phyloP scores from a whole-genome alignment of 2,113 vertebrate species.

The Rynchops niger region DNA sequence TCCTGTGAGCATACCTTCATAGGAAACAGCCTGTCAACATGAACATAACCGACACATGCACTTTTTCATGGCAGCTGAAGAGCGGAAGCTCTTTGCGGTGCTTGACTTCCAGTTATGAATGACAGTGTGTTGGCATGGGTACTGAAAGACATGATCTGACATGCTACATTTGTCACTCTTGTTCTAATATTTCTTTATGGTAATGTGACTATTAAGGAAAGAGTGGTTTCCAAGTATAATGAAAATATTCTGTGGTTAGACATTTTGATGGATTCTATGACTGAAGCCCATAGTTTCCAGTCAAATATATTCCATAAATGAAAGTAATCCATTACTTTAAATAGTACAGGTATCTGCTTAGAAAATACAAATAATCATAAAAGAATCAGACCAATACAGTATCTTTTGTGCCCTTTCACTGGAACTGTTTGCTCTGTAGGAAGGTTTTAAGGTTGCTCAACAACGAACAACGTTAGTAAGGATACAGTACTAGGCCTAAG shows the following conservation, averaged over 20 bases:
- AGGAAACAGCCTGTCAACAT: background rate
- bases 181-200: background rate
- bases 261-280: background rate
- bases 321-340: background rate
- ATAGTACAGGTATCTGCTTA: background rate
- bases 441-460: background rate
- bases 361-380: background rate
- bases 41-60: fast-evolving
- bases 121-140: background rate
- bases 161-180: background rate
- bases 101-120: background rate
- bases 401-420: background rate
- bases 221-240: background rate
- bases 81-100: background rate
- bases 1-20: background rate
- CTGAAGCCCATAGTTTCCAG: background rate
- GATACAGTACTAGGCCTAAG: background rate
- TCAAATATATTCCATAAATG: background rate
- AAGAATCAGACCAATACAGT: background rate
- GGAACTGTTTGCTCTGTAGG: background rate
- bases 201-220: background rate
- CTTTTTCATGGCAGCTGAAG: background rate
- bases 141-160: background rate
- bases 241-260: background rate
- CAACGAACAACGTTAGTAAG: background rate